These are phyloP conservation scores for Penaeus vannamei DNA, from an alignment of 1,140 invertebrate species.

Conservation along the genomic window DNA sequence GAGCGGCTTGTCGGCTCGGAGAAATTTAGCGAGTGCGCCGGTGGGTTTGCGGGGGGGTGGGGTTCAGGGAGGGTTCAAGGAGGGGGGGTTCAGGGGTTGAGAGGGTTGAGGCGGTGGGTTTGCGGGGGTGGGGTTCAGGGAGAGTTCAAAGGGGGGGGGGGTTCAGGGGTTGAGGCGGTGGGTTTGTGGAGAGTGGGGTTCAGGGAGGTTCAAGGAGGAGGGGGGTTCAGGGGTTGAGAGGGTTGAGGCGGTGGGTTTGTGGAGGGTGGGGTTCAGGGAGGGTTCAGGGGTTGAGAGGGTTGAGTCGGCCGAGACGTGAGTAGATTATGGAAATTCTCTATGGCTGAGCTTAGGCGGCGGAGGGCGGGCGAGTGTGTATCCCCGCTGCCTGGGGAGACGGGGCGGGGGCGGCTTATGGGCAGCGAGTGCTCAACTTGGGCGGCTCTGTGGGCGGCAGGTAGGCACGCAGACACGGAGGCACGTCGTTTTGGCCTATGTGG, in stretches of 20 bases:
- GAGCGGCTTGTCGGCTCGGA: background rate
- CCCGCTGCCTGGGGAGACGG: too few relatives aligned
- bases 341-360: too few relatives aligned
- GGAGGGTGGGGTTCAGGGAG: slow-evolving; percentile 1
- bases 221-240: background rate
- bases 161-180: background rate
- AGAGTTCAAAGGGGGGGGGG: background rate
- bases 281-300: background rate
- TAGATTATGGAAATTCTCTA: too few relatives aligned
- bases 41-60: background rate
- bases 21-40: background rate
- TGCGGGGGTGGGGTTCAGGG: background rate
- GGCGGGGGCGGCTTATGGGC: too few relatives aligned
- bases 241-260: background rate
- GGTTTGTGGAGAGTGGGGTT: background rate
- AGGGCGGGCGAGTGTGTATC: too few relatives aligned
- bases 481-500: background rate
- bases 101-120: too few relatives aligned
- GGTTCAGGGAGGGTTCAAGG: background rate
- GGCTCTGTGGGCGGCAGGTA: too few relatives aligned
- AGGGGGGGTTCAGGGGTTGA: too few relatives aligned
- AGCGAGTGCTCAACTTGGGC: too few relatives aligned
- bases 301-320: too few relatives aligned
- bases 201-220: background rate
- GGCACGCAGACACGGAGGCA: too few relatives aligned